phyloP scores from a whole-genome alignment of 2,113 vertebrate genomes.

The Bubo scandiacus region DNA sequence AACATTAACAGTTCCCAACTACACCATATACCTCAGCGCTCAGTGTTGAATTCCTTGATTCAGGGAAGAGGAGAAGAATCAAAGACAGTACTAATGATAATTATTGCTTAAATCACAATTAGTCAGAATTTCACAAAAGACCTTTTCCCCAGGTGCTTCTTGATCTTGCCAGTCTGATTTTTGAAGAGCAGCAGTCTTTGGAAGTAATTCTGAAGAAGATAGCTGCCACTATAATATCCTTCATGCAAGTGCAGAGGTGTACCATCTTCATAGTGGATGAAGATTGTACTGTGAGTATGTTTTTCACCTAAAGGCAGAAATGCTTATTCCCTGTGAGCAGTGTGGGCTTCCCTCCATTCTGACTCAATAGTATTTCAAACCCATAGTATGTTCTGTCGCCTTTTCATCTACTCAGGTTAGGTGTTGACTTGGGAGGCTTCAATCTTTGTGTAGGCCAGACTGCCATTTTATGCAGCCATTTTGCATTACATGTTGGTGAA shows the following conservation, averaged over 20 bases:
- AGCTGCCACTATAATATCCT: slow-evolving; percentile 93
- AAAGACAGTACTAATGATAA: not conserved
- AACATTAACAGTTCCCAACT: too few species aligned
- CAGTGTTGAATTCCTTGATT: not conserved
- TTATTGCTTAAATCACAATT: not conserved
- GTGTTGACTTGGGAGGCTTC: not conserved
- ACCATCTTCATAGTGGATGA: slow-evolving; percentile 93
- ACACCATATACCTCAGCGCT: too few species aligned
- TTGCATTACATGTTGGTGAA: not conserved
- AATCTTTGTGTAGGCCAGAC: not conserved
- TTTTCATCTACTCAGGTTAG: not conserved
- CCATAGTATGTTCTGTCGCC: not conserved
- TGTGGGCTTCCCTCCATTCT: not conserved
- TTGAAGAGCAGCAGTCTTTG: slow-evolving; percentile 95
- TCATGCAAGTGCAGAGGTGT: slow-evolving; percentile 95
- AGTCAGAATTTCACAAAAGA: not conserved
- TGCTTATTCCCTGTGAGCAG: not conserved
- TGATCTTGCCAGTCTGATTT: slow-evolving; percentile 94
- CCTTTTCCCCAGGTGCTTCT: slow-evolving; percentile 84
- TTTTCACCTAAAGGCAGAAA: not conserved
- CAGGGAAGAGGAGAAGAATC: not conserved
- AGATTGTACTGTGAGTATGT: slow-evolving; percentile 84
- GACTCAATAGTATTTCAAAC: not conserved
- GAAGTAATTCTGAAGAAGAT: slow-evolving; percentile 95
- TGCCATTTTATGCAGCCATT: not conserved